These are phyloP conservation scores for Oligia fasciuncula DNA, from an alignment of 2,888 invertebrate genomes.

Conservation along the genomic window DNA sequence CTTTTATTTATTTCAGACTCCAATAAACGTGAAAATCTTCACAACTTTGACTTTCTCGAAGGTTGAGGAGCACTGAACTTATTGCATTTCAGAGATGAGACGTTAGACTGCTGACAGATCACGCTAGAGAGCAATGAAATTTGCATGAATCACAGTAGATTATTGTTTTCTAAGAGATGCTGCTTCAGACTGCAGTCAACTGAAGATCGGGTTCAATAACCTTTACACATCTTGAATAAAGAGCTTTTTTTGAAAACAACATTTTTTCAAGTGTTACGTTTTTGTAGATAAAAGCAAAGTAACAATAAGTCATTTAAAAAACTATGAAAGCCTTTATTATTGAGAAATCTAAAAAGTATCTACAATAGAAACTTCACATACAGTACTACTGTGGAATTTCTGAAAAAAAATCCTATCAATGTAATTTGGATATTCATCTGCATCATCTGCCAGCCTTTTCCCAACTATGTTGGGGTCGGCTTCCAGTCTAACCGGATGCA, in stretches of 20 bases:
- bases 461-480: no score
- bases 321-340: background rate
- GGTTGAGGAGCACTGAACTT: constrained; percentile 23
- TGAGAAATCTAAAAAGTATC: background rate
- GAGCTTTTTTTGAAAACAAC: no score
- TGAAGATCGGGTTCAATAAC: background rate
- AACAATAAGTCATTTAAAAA: background rate
- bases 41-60: constrained; percentile 4
- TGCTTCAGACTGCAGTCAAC: background rate
- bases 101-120: constrained; percentile 16
- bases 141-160: constrained; percentile 13
- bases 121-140: constrained; percentile 11
- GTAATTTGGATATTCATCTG: background rate
- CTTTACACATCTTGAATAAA: background rate
- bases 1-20: background rate
- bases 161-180: background rate
- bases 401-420: background rate
- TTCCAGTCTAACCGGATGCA: no score
- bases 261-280: background rate
- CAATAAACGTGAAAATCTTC: constrained; percentile 6
- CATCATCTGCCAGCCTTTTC: no score
- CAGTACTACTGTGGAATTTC: background rate
- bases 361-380: background rate
- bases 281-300: no score
- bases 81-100: background rate